Base-by-base conservation (phyloP, 2,113 vertebrate genomes). In the Apaloderma vittatum region DNA sequence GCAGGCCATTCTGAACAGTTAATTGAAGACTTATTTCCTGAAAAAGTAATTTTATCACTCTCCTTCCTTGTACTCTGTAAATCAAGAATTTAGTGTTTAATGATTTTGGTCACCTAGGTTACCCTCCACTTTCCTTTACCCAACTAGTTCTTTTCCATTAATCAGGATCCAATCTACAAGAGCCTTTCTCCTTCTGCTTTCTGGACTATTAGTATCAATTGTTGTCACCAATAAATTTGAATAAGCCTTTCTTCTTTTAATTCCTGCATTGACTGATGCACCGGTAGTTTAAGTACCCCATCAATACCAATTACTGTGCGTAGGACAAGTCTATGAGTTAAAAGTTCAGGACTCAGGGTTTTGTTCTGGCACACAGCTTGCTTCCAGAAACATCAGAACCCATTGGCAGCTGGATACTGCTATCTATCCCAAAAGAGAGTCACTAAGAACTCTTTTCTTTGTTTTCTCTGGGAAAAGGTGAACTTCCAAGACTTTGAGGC, bases 221-320 rank as follows among this genome's bases (percentile, higher is more conserved):
- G 19, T 74, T 88, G 34, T 55, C 59, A 88, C 73, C 55, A 77
- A 84, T 91, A 96, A 84, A 88, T 95, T 77, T 84, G 37, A 88
- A 76, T 51, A 74, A 94, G 30, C 3, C 55, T 78, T 94, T 92
- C 79, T 80, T 51, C 51, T 92, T 90, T 88, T 86, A 78, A 0
- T 61, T 88, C 59, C 55, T n/a, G 5, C 71, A 94, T 94, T 94
- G 94, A 92, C 57, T 78, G 73, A 59, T 55, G 40, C n/a, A 46
- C 21, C 34, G 55, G 46, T 66, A 79, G 55, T 70, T 93, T 88
- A 94, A 96, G 79, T 55, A 92, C 17, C 51, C 34, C 79, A 84
- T 94, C 95, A 86, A 95, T 91, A 92, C 48, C 77, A 94, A 94
- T 95, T 92, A 88, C 68, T 51, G 55, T 19, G 22, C 75, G 62